Conservation (phyloP, 1,140 invertebrate species). For the Pseudoatta argentina region DNA sequence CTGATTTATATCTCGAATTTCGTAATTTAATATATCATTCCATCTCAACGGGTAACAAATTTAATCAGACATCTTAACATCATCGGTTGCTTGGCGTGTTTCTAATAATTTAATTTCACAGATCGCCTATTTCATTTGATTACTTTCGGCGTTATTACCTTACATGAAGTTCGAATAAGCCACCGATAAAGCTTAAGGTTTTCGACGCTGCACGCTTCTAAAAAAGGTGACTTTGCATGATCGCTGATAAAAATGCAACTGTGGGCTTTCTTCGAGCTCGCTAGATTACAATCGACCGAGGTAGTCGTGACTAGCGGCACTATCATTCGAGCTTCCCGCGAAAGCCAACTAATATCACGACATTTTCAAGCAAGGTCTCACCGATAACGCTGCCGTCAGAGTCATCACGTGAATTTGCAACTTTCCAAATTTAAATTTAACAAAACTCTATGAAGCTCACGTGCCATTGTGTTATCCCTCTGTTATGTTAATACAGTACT, state of each 20-base stretch:
- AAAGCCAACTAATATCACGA: conserved; percentile 71
- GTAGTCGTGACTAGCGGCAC: conserved; percentile 72
- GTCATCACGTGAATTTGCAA: conserved; percentile 13
- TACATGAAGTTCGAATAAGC: conserved; percentile 20
- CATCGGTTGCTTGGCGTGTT: neutral
- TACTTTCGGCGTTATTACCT: conserved; percentile 29
- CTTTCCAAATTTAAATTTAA: conserved; percentile 47
- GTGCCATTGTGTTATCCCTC: conserved; percentile 5
- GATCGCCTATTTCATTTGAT: neutral
- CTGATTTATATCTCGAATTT: conserved; percentile 11
- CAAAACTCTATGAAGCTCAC: conserved; percentile 7
- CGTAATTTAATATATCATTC: neutral
- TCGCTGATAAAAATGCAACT: conserved; percentile 40
- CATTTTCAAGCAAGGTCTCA: conserved; percentile 77
- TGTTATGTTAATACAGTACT: conserved; percentile 12
- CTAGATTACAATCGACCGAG: conserved; percentile 64
- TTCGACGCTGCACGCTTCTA: neutral
- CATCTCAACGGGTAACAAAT: conserved; percentile 5
- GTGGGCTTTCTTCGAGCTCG: conserved; percentile 35
- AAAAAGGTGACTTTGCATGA: conserved; percentile 57
- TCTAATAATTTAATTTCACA: conserved; percentile 41
- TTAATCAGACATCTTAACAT: conserved; percentile 2
- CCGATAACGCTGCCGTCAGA: conserved; percentile 16
- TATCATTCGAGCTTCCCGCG: conserved; percentile 68
- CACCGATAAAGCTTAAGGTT: neutral